Evolutionary conservation across 2,888 invertebrate species (phyloP), one percentile per base, ranked within the genome.

Genomic region (Eristalinus sepulchralis): DNA sequence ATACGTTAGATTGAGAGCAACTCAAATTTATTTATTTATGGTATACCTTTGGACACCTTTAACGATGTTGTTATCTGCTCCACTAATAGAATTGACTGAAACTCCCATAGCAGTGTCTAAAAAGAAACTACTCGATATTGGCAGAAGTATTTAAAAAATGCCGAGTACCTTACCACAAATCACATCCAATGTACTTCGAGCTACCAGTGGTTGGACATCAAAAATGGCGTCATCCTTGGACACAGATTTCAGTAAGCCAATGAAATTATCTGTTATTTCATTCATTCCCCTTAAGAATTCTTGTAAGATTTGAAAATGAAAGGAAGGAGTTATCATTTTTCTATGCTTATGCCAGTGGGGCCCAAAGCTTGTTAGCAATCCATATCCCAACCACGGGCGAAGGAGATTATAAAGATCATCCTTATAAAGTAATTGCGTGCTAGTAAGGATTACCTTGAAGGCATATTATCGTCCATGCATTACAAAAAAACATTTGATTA

Each of bases 51-150:
- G 31, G 5, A 68, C 13, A 0, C 55, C 68, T 27, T n/a, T 20
- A 31, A 20, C 68, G 22, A 68, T 68, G 17, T 68, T 17, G 55
- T 34, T 55, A 10, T 68, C 68, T 11, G 20, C 33, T 13, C 34
- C 55, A 75, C 91, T 90, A 88, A 93, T 92, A 2, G 92, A 91
- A 82, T 92, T 90, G 27, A 94, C 90, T 81, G 92, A 90, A 11
- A 92, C 91, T 1, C 95, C 95, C 94, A 95, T 95, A 2, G 95
- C 94, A 11, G 94, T 94, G 90, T 95, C 94, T 83, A 8, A 53
- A 20, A 53, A 1, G 9, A 20, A 2, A 53, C 6, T 11, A 60
- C 11, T 6, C 22, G 24, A 60, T 93, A 84, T 88, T 89, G n/a
- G n/a, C n/a, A n/a, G n/a, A n/a, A n/a, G n/a, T n/a, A n/a, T n/a